Base-by-base conservation (phyloP, 2,888 invertebrate species). In the Pyrrhosoma nymphula region DNA sequence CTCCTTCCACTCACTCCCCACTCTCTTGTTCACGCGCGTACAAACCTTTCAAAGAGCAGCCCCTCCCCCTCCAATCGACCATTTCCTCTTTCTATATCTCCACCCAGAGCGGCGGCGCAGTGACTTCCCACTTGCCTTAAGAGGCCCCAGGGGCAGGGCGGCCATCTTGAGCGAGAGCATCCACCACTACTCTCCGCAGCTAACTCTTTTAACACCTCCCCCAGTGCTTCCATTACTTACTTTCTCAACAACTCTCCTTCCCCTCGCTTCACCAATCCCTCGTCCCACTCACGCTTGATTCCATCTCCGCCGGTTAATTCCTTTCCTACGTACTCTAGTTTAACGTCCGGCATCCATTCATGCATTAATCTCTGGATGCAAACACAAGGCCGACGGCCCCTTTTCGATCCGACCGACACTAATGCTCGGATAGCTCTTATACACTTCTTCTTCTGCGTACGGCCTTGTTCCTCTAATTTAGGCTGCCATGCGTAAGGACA, bases 151-250 rank as follows among this genome's bases (percentile, higher is more conserved):
- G 35, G 82, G 82, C 35, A 35, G 30, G 35, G 35, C 82, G 82
- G 30, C 82, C 82, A 82, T 82, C 82, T 82, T 82, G 35, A 23
- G 2, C 18, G 69, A n/a, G 60, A n/a, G 30, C 82, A 35, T 82
- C 35, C 30, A 82, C 12, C 30, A 82, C 69, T 26, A 69, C n/a
- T 26, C 47, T 47, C 26, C 82, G 82, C 82, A 30, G 30, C 82
- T 82, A 82, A 82, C 82, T 82, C 82, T 82, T 82, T 82, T 82
- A 82, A 82, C 82, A 35, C 82, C 35, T 82, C 82, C 75, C 82
- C 26, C 30, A 16, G 35, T 23, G 82, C 82, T 35, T 26, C 82
- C 35, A 82, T 82, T 35, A 82, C 82, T 82, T 35, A 82, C 82
- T 82, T 18, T 18, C 30, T 82, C 82, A 82, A 16, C 82, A 82